phyloP scores from a whole-genome alignment of 2,113 vertebrate genomes.

The Acrocephalus kingi region DNA sequence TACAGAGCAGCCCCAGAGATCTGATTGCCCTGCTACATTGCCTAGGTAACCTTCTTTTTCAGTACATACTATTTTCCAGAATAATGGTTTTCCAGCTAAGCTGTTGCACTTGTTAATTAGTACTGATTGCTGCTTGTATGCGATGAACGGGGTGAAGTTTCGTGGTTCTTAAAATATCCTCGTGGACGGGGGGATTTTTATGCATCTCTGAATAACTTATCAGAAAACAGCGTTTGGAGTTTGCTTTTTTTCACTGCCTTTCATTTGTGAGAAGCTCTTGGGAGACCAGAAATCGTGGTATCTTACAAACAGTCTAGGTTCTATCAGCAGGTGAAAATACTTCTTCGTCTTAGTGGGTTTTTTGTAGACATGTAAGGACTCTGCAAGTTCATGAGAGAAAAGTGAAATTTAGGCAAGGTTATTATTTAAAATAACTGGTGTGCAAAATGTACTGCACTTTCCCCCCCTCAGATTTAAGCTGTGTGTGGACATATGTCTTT shows the following conservation, averaged over 20 bases:
- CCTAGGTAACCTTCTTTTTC: background rate
- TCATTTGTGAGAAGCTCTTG: background rate
- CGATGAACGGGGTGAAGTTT: background rate
- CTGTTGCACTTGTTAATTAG: background rate
- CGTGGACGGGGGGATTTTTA: rapidly evolving
- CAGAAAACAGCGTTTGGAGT: background rate
- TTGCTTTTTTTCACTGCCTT: background rate
- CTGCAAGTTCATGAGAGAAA: background rate
- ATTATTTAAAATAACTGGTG: background rate
- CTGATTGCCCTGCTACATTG: background rate
- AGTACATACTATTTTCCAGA: rapidly evolving
- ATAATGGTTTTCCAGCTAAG: background rate
- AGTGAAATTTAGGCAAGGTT: background rate
- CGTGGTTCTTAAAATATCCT: background rate
- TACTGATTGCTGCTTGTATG: background rate
- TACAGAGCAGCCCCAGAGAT: background rate
- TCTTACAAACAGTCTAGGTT: background rate
- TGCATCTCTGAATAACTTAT: background rate
- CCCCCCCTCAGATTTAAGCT: rapidly evolving
- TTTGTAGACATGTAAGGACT: background rate
- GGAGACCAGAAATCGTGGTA: background rate
- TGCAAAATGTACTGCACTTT: background rate
- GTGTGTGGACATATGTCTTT: background rate
- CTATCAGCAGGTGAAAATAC: background rate
- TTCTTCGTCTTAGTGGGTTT: rapidly evolving